Evolutionary conservation across 2,797 vertebrate genomes (phyloP).

Genomic region (Neosilurus mollespiculum): DNA sequence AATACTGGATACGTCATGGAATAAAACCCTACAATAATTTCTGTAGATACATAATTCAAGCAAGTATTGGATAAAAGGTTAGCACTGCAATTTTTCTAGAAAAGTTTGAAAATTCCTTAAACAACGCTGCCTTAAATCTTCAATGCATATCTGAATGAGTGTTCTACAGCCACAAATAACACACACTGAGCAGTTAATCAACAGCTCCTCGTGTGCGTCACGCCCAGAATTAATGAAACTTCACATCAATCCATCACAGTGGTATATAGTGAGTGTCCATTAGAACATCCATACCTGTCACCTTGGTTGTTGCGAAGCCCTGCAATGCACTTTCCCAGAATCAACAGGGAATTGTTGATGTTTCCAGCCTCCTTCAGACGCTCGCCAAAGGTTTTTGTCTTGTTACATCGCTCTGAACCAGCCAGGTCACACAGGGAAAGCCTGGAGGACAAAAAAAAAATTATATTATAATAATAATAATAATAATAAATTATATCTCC

Average conservation of each 20-base stretch:
- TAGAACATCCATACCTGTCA: conserved; percentile 69
- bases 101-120: not conserved
- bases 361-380: conserved; percentile 88
- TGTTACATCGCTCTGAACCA: conserved; percentile 89
- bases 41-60: no score
- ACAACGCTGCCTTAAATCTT: not conserved
- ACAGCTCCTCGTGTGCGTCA: no score
- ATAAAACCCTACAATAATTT: no score
- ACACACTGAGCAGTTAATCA: not conserved
- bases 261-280: no score
- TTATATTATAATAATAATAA: no score
- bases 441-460: conserved; percentile 59
- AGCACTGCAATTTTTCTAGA: not conserved
- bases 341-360: conserved; percentile 91
- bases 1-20: no score
- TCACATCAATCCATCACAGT: not conserved
- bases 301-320: conserved; percentile 81
- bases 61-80: no score
- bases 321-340: conserved; percentile 88
- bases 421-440: conserved; percentile 90
- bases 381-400: conserved; percentile 85
- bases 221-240: not conserved
- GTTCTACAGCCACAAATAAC: not conserved
- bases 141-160: not conserved
- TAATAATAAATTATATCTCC: no score